These are phyloP conservation scores for Dicrostonyx torquatus DNA, from an alignment of 2,797 vertebrate genomes.

Conservation along the genomic window DNA sequence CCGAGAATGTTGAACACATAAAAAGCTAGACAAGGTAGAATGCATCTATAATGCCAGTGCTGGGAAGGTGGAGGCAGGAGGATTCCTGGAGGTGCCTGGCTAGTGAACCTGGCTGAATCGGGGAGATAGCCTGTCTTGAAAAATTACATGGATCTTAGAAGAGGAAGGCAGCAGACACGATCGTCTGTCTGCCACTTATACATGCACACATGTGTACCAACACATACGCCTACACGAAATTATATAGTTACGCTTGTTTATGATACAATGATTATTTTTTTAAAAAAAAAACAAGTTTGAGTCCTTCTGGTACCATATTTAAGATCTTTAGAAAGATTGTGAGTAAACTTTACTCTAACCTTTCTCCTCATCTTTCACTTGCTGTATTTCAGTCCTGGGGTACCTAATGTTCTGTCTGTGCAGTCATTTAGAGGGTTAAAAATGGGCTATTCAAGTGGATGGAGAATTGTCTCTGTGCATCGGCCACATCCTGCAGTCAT, in stretches of 20 bases:
- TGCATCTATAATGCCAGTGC: neutral
- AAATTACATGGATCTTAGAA: neutral
- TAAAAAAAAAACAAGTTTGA: neutral
- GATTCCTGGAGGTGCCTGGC: neutral
- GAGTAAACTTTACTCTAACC: constrained; percentile 35
- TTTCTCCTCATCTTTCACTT: constrained; percentile 21
- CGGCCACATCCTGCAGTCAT: constrained; percentile 31
- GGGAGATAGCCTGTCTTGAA: neutral
- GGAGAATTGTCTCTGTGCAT: constrained; percentile 50
- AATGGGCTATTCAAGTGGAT: neutral
- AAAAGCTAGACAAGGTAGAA: neutral
- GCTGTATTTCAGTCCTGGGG: neutral
- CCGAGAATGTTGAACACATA: neutral
- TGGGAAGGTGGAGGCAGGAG: neutral
- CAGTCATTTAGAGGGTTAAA: constrained; percentile 35
- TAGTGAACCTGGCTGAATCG: neutral
- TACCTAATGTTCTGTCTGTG: neutral
- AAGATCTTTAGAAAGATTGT: neutral
- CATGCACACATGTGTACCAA: neutral
- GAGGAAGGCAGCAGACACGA: neutral
- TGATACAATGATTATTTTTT: neutral
- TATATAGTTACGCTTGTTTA: constrained; percentile 5
- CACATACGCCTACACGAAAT: neutral
- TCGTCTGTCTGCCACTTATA: neutral
- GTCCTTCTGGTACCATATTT: constrained; percentile 1